Evolutionary conservation across 2,888 invertebrate genomes (phyloP).

Genomic region (Pharmacophagus antenor): DNA sequence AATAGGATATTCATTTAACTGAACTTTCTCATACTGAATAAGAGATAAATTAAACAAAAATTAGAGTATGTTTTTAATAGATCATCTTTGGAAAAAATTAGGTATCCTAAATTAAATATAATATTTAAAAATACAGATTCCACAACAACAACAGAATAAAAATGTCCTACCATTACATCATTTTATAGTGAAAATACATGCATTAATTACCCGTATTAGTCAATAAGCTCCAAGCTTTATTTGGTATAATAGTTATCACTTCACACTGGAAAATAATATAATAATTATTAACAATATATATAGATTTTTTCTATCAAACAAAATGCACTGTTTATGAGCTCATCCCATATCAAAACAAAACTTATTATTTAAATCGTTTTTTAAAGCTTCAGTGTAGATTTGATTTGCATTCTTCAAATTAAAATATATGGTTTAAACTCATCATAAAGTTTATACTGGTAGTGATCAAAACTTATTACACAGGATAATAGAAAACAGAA

Average conservation of each 20-base stretch:
- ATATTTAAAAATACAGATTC: not conserved
- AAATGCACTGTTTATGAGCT: not conserved
- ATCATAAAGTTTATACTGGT: too few species aligned
- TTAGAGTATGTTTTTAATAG: conserved; percentile 6
- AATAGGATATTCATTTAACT: too few species aligned
- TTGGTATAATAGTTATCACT: not conserved
- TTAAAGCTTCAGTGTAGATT: too few species aligned
- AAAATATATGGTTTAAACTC: too few species aligned
- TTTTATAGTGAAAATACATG: conserved; percentile 10
- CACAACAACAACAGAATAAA: not conserved
- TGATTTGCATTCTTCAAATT: too few species aligned
- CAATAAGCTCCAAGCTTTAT: not conserved
- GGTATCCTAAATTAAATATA: not conserved
- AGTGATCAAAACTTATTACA: too few species aligned
- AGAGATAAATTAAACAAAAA: conserved; percentile 6
- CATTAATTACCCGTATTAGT: conserved; percentile 5
- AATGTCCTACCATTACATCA: conserved; percentile 3
- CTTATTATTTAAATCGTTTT: too few species aligned
- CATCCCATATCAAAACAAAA: not conserved
- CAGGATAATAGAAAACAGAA: too few species aligned
- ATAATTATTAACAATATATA: not conserved
- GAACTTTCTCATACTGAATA: too few species aligned
- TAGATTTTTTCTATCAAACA: not conserved
- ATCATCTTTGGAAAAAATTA: not conserved
- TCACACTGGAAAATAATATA: not conserved